Conservation (phyloP, 2,113 vertebrate genomes). For the Neodon shergylaensis region DNA sequence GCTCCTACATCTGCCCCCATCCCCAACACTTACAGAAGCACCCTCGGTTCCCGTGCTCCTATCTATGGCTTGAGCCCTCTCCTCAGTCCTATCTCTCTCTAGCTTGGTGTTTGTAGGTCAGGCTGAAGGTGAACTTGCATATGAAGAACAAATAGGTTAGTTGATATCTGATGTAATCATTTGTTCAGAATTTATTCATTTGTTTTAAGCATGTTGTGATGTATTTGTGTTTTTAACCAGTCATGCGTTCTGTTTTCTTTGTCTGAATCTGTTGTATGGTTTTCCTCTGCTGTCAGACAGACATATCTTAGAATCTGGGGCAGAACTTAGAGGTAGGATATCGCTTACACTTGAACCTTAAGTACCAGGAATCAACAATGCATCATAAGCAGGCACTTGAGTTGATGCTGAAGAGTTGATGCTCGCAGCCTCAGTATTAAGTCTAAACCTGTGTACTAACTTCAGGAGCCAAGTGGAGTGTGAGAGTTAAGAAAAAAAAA, state of each 20-base stretch:
- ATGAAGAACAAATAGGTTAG: background rate
- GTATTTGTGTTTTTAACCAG: background rate
- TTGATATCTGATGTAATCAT: background rate
- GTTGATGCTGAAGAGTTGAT: background rate
- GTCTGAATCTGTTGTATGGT: background rate
- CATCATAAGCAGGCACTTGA: background rate
- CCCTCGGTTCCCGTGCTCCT: background rate
- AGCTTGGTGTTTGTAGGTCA: background rate
- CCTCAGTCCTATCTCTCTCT: background rate
- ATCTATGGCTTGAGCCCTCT: background rate
- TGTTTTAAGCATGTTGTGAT: background rate
- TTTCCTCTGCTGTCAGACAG: background rate
- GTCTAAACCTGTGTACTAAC: background rate
- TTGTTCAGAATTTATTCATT: slow-evolving; percentile 26
- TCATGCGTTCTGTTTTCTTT: background rate
- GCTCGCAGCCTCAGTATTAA: background rate
- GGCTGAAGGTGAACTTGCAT: background rate
- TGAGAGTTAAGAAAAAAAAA: background rate
- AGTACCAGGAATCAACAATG: background rate
- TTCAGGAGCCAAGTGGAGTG: background rate
- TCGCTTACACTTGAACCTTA: background rate
- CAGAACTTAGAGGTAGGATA: background rate
- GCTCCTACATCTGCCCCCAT: too few species aligned
- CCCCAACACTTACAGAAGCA: too few species aligned
- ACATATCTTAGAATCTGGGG: background rate